phyloP scores from a whole-genome alignment of 2,113 vertebrate species.

The Cardinalis cardinalis region DNA sequence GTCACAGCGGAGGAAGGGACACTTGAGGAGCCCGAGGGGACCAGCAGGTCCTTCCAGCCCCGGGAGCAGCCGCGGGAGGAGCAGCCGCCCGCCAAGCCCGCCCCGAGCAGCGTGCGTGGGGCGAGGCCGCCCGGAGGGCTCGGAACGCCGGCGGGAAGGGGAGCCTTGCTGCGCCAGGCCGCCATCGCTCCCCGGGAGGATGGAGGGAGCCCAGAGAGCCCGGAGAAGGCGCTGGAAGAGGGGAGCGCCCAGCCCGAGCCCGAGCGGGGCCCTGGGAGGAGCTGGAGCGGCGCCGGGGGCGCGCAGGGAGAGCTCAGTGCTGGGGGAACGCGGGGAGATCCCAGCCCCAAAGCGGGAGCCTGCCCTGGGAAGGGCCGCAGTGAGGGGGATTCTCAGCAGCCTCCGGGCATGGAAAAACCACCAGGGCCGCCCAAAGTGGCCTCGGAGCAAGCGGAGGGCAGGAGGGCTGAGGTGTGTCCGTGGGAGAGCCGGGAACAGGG shows the following conservation, averaged over 20 bases:
- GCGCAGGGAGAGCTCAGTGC: not conserved
- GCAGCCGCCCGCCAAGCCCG: fast-evolving
- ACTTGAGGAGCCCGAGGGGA: fast-evolving
- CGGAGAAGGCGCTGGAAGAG: not conserved
- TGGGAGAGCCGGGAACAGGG: constrained; percentile 40
- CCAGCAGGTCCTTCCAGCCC: fast-evolving
- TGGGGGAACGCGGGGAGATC: not conserved
- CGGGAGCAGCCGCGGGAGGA: fast-evolving
- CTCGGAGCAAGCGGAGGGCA: not conserved
- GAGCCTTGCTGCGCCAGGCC: not conserved
- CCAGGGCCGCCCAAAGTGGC: not conserved
- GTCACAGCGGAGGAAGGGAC: not conserved
- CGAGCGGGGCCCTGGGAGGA: not conserved
- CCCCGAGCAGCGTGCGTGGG: fast-evolving
- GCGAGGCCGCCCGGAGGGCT: not conserved
- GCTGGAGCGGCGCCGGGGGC: not conserved
- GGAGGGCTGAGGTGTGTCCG: constrained; percentile 40
- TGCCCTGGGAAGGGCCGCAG: not conserved
- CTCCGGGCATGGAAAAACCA: not conserved
- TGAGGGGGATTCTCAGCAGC: not conserved
- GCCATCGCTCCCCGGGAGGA: not conserved
- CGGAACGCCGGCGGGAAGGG: not conserved
- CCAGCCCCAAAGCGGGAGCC: not conserved
- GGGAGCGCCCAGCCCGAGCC: constrained; percentile 4
- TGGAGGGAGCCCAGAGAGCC: not conserved